Evolutionary conservation across 2,797 vertebrate species (phyloP), one percentile per base, ranked within the genome.

Genomic region (Tolypeutes matacus): DNA sequence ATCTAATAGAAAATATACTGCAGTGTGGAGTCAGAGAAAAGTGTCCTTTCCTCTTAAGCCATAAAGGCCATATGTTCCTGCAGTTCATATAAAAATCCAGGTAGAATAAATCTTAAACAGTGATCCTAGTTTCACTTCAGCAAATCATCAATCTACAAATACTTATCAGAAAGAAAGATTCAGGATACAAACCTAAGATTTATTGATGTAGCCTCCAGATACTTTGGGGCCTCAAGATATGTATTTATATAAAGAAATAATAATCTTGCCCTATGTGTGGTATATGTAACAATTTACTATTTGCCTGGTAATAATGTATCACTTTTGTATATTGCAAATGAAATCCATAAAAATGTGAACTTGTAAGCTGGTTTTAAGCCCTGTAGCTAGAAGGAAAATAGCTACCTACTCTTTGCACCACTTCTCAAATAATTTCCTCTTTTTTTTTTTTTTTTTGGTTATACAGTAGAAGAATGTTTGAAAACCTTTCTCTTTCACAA

Each of bases 321-420:
- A 92, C 15, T 80, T 95, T 97, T 69, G 14, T 87, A 36, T 80
- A 89, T 95, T 92, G 27, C 42, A 94, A 93, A 90, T 89, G 86
- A 96, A 87, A 89, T 89, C 83, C 73, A 84, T 95, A 97, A 93
- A 97, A 97, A 85, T 67, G 77, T 92, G 77, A 65, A 95, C 53
- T 96, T 27, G 4, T 5, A 85, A 17, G 3, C 69, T 96, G 92
- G 75, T 94, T 92, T 97, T 96, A 96, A 96, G 96, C 69, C 95
- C 12, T 53, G 21, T 77, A 89, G 31, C 10, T 91, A 89, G 69
- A 87, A 25, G 60, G 9, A 96, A 97, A 97, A 77, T 73, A 81
- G 60, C 84, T 95, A 96, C 84, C 7, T 92, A 60, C 14, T 78
- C 21, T 78, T 29, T 31, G 3, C n/a, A n/a, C n/a, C 1, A 67